Evolutionary conservation across 2,797 vertebrate species (phyloP), one percentile per base, ranked within the genome.

Genomic region (Coregonus ussuriensis): DNA sequence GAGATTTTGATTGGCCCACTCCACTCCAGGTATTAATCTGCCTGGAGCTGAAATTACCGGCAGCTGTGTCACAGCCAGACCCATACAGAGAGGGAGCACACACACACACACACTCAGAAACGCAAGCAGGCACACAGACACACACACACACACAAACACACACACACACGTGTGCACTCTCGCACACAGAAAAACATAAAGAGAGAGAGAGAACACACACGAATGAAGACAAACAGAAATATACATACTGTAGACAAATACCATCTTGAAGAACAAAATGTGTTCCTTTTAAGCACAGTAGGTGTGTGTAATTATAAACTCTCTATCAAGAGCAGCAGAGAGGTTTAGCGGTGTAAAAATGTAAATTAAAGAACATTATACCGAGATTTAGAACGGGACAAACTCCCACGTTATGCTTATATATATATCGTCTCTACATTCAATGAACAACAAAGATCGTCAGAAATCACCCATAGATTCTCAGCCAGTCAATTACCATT

Each of bases 381-480:
- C 62, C 79, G 76, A 87, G 90, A 86, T 87, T 86, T 84, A 86
- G 85, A 35, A 85, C 88, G 89, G 88, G 86, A 87, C 88, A 81
- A 83, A 88, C 87, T 84, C 87, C 87, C 88, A 90, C 85, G 63
- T 85, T 81, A 15, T 74, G 83, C 88, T 90, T 90, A 90, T 80
- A 88, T 82, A 86, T 88, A 13, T 59, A 11, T 47, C 86, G 74
- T 68, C 81, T 83, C 77, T 77, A 82, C 79, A 76, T 83, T 91
- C 82, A 86, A 87, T 88, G 88, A 92, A 89, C 86, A 90, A 83
- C 84, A 41, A 9, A 41, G 63, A 82, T 85, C 80, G 81, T 89
- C 81, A 84, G 77, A 89, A 88, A 88, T 87, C 86, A 80, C 79
- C 86, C 87, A 83, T 87, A 73, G 72, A 86, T 21, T 21, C 21